Percentiles rank a stretch among this genome's conserved stretches.
phyloP scores from a whole-genome alignment of 2,113 vertebrate species.

The Cololabis saira region DNA sequence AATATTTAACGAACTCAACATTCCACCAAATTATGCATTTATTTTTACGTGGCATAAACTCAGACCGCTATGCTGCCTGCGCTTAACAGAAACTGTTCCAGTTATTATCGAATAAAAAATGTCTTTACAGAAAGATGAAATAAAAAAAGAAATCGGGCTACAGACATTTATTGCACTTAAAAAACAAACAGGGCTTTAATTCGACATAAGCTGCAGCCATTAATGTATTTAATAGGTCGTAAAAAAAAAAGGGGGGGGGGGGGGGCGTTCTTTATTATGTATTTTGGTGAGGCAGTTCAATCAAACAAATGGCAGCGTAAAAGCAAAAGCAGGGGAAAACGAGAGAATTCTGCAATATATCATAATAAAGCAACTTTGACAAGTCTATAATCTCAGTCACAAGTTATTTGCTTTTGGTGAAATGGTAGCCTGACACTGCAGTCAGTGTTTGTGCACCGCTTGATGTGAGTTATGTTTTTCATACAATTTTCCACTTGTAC shows the following conservation, averaged over 20 bases:
- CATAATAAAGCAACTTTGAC: slow-evolving; percentile 76
- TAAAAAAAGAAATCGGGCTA: slow-evolving; percentile 55
- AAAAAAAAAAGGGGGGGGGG: slow-evolving; percentile 75
- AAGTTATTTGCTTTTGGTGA: slow-evolving; percentile 71
- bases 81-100: slow-evolving; percentile 48
- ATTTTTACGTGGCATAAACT: slow-evolving; percentile 47
- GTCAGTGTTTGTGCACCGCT: slow-evolving; percentile 49
- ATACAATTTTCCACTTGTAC: slow-evolving; percentile 67
- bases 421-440: slow-evolving; percentile 45
- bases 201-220: slow-evolving; percentile 55
- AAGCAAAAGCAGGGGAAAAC: slow-evolving; percentile 12
- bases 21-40: slow-evolving; percentile 75
- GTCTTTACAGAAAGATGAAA: slow-evolving; percentile 64
- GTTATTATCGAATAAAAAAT: slow-evolving; percentile 72
- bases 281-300: slow-evolving; percentile 53
- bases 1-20: slow-evolving; percentile 82
- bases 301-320: slow-evolving; percentile 43
- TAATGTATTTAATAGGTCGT: slow-evolving; percentile 73
- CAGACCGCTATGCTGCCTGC: slow-evolving; percentile 25
- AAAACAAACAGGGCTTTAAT: slow-evolving; percentile 74
- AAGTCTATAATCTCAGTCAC: slow-evolving; percentile 74
- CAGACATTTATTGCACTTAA: slow-evolving; percentile 53
- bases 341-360: slow-evolving; percentile 61
- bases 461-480: slow-evolving; percentile 67
- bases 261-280: slow-evolving; percentile 56